Conservation (phyloP, 92 coral and sea anemone genomes). For the Zoanthus sociatus region DNA sequence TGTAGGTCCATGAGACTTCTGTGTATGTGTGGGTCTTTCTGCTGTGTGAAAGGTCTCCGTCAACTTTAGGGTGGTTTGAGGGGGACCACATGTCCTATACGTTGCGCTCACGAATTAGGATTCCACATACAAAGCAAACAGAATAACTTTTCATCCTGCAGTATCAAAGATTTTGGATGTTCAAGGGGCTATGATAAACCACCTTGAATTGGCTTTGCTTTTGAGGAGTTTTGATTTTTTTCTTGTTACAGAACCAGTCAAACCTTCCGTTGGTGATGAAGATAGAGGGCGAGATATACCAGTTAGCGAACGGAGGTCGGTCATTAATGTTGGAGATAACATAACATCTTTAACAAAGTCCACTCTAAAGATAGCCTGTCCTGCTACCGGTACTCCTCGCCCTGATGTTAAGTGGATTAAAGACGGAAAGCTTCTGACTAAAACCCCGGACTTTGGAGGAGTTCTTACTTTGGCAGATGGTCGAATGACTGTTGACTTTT, state of each 20-base stretch:
- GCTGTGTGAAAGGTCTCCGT: too few species aligned
- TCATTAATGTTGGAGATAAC: conserved; percentile 50
- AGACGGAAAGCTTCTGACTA: conserved; percentile 53
- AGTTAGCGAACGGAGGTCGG: conserved; percentile 41
- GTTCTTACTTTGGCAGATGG: conserved; percentile 7
- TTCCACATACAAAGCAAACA: too few species aligned
- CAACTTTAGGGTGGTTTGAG: too few species aligned
- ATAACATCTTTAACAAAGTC: conserved; percentile 54
- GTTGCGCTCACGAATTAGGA: too few species aligned
- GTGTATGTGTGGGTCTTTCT: too few species aligned
- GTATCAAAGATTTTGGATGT: too few species aligned
- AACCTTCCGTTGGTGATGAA: conserved; percentile 10
- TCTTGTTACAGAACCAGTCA: conserved; percentile 10
- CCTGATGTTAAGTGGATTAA: conserved; percentile 68
- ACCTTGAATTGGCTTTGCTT: too few species aligned
- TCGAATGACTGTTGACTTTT: conserved; percentile 35
- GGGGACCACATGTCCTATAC: too few species aligned
- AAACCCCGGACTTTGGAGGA: conserved; percentile 39
- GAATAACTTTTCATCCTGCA: too few species aligned
- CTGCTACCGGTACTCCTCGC: conserved; percentile 54
- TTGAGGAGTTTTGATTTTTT: neutral
- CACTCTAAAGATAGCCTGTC: conserved; percentile 38
- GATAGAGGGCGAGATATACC: conserved; percentile 18
- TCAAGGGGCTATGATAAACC: too few species aligned
- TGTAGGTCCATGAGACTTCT: too few species aligned